Percentiles rank a stretch among this genome's conserved stretches.
These are phyloP conservation scores for Aphelocoma californica DNA, from an alignment of 2,797 vertebrate genomes.

Conservation along the genomic window DNA sequence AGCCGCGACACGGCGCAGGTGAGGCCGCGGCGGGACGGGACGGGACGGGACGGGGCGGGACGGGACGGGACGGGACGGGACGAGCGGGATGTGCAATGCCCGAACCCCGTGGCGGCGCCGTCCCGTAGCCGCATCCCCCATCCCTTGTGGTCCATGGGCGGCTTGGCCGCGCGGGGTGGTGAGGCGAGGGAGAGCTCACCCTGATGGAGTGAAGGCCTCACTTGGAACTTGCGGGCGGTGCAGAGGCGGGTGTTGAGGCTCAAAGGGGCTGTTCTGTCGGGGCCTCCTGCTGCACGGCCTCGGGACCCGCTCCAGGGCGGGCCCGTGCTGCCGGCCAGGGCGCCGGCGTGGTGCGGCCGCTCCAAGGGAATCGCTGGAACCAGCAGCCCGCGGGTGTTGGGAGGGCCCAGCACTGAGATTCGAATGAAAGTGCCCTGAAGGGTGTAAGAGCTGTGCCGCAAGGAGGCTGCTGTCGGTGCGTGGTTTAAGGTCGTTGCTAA, in stretches of 20 bases:
- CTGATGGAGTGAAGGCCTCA: not conserved
- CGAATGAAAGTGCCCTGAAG: fast-evolving
- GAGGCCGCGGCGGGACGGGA: not conserved
- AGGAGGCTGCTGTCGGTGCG: fast-evolving
- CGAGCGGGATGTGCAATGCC: fast-evolving
- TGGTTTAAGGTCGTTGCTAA: fast-evolving
- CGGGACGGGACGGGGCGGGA: too few relatives aligned
- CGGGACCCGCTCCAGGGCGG: not conserved
- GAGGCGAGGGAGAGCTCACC: fast-evolving
- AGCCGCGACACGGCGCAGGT: not conserved
- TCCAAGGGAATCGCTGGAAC: fast-evolving
- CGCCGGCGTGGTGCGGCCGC: not conserved
- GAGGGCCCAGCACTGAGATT: fast-evolving
- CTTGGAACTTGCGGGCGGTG: fast-evolving
- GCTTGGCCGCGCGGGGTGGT: too few relatives aligned
- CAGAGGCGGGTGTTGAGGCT: fast-evolving
- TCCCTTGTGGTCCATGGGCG: not conserved
- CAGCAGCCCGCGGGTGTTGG: not conserved
- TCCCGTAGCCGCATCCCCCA: fast-evolving
- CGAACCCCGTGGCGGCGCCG: too few relatives aligned
- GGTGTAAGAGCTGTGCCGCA: fast-evolving
- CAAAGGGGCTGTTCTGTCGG: fast-evolving
- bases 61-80: fast-evolving
- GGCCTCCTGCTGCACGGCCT: not conserved
- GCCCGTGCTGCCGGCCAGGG: not conserved